phyloP scores from a whole-genome alignment of 2,113 vertebrate species.

The Phasianus colchicus region DNA sequence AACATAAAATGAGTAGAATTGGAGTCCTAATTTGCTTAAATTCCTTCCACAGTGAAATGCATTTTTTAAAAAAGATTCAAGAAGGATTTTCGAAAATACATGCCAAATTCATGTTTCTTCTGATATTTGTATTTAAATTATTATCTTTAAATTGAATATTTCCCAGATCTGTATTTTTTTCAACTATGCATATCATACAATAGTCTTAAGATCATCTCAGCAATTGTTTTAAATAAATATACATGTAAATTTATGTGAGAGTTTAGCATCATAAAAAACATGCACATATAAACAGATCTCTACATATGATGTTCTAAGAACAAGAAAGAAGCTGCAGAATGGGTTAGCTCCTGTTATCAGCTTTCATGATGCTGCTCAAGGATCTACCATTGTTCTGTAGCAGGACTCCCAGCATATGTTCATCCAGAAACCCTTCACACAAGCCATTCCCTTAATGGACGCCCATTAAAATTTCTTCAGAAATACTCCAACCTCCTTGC shows the following conservation, averaged over 20 bases:
- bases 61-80: slow-evolving; percentile 1
- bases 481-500: background rate
- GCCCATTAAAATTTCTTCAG: background rate
- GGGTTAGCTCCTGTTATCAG: background rate
- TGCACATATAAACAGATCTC: background rate
- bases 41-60: background rate
- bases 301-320: background rate
- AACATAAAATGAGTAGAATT: background rate
- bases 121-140: background rate
- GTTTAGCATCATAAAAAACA: background rate
- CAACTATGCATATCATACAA: background rate
- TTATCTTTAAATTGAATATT: background rate
- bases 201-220: background rate
- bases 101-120: background rate
- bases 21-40: background rate
- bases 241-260: background rate
- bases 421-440: background rate
- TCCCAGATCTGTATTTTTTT: background rate
- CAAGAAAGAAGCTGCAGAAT: background rate
- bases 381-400: background rate
- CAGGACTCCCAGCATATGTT: background rate
- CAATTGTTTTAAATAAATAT: background rate
- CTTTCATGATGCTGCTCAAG: background rate
- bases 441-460: background rate
- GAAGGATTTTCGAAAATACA: slow-evolving; percentile 2